Evolutionary conservation across 2,797 vertebrate species (phyloP), one percentile per base, ranked within the genome.

Genomic region (Choloepus didactylus): DNA sequence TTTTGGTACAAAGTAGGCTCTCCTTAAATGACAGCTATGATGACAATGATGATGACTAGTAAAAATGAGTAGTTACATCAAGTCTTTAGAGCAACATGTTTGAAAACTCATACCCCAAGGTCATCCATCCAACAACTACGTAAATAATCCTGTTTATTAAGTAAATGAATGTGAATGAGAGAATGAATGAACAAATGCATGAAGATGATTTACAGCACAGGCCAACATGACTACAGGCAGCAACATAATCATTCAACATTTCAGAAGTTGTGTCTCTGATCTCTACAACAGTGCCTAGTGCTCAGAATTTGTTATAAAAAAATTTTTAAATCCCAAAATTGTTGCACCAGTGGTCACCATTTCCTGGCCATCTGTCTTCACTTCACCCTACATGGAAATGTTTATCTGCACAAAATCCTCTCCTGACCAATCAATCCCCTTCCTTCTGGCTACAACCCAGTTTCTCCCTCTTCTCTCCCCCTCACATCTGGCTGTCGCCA

Each of bases 161-260:
- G 69, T 91, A 92, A 75, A n/a, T 86, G 69, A 89, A 66, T 46
- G 2, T 87, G 18, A 8, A 41, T 80, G 51, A 94, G 19, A 29
- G 35, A 87, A 81, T 1, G 29, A 79, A 91, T 23, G 12, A 94
- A 94, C 4, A 44, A 76, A 82, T 19, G 81, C 31, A 67, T 25
- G 73, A 73, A 85, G 29, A 23, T 16, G 27, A 66, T 66, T 73
- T 66, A 77, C 79, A 41, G 35, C 80, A 80, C 21, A 31, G 12
- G 18, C 11, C 44, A 35, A 80, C 23, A 38, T 56, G 54, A 59
- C 27, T 77, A 70, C 19, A 35, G 35, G 67, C 35, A 29, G 38
- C 18, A 70, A 1, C 19, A 70, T 23, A 46, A 91, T 70, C 64
- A 25, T 46, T 35, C 35, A 15, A 60, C 51, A 56, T 54, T 56